A percentile compares a stretch with the other conserved stretches of the same genome.
Conservation (phyloP, 2,113 vertebrate genomes). For the Morphnarchus princeps region DNA sequence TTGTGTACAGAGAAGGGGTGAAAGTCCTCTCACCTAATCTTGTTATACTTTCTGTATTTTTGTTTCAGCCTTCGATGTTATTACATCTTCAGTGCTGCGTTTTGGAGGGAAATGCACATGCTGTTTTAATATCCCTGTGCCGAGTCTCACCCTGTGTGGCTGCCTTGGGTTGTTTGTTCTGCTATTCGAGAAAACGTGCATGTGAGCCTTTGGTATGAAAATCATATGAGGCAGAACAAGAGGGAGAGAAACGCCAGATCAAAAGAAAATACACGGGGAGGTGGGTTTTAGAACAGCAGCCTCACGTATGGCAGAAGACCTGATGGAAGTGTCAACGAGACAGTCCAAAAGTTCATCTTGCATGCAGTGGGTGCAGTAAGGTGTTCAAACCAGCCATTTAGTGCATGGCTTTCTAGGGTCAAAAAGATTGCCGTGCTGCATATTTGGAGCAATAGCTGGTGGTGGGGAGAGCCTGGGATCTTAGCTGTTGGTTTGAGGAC, state of each 20-base stretch:
- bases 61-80: background rate
- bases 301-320: background rate
- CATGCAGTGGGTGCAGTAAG: background rate
- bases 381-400: background rate
- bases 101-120: background rate
- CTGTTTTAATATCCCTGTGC: background rate
- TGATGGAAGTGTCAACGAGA: background rate
- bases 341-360: background rate
- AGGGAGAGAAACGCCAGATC: background rate
- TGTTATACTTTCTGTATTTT: background rate
- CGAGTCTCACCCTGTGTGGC: background rate
- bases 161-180: background rate
- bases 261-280: background rate
- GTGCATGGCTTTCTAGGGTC: background rate
- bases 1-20: background rate
- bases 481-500: background rate
- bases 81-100: background rate
- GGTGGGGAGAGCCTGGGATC: background rate
- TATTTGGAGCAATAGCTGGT: background rate
- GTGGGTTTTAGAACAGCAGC: background rate
- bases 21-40: background rate
- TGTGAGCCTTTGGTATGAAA: background rate
- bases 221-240: background rate
- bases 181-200: background rate
- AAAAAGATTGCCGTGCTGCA: background rate